These are phyloP conservation scores for Pseudomyrmex dendroicus DNA, from an alignment of 1,140 invertebrate species.

Conservation along the genomic window DNA sequence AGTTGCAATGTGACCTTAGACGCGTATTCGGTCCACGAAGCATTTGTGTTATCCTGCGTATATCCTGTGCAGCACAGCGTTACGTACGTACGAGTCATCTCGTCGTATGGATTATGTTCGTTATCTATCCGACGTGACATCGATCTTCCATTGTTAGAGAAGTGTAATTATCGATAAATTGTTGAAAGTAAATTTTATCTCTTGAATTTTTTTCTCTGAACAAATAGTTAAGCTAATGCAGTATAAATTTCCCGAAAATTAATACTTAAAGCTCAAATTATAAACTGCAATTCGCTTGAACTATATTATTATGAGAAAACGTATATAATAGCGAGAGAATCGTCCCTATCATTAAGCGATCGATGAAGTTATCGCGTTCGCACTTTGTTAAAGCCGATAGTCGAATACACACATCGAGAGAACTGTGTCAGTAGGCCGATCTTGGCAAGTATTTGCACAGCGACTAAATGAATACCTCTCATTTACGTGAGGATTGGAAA, in stretches of 20 bases:
- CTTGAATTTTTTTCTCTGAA: too few species aligned
- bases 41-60: constrained; percentile 40
- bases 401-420: background rate
- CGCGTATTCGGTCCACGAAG: constrained; percentile 41
- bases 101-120: background rate
- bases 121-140: constrained; percentile 31
- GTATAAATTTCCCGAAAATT: background rate
- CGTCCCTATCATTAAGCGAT: background rate
- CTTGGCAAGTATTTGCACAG: constrained; percentile 41
- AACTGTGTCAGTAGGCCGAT: constrained; percentile 61
- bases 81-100: constrained; percentile 18
- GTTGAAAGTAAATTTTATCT: background rate
- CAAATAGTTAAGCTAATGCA: too few species aligned
- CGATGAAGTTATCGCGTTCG: constrained; percentile 19
- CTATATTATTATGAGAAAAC: constrained; percentile 6
- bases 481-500: constrained; percentile 7
- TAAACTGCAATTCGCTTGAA: constrained; percentile 15
- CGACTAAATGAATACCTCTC: background rate
- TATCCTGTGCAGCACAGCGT: constrained; percentile 16
- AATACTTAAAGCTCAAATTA: constrained; percentile 3
- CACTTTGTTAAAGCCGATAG: constrained; percentile 19
- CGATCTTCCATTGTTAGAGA: constrained; percentile 12
- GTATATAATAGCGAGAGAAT: background rate
- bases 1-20: constrained; percentile 7
- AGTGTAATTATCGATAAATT: background rate